Evolutionary conservation across 64 coral and sea anemone genomes (phyloP).

Genomic region (Hydrozoanthus tunicans): DNA sequence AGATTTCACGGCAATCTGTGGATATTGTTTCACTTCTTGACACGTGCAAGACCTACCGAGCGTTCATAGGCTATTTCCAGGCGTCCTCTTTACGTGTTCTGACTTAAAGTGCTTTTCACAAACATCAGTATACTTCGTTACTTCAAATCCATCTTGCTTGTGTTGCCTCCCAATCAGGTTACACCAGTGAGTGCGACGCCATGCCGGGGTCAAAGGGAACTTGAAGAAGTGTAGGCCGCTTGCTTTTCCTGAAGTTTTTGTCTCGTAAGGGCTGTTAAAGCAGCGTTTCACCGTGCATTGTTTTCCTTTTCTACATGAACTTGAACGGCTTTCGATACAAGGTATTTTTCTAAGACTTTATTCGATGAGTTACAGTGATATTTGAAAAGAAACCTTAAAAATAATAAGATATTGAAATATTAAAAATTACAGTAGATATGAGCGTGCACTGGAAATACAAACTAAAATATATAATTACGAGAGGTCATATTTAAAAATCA

Average conservation of each 20-base stretch:
- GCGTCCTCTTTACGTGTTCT: background rate
- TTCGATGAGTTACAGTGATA: background rate
- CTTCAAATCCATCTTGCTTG: constrained; percentile 22
- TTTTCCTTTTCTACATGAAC: constrained; percentile 20
- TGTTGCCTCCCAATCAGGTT: constrained; percentile 16
- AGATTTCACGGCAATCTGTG: constrained; percentile 7
- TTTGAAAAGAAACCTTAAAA: no score
- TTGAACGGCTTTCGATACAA: constrained; percentile 24
- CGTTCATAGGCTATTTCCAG: background rate
- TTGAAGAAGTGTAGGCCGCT: constrained; percentile 20
- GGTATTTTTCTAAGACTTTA: constrained; percentile 9
- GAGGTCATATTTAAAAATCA: no score
- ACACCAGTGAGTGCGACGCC: constrained; percentile 1
- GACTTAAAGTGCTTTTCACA: constrained; percentile 1
- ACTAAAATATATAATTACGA: no score
- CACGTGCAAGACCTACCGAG: constrained; percentile 13
- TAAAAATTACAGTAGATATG: no score
- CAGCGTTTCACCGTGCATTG: background rate
- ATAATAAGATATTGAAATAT: no score
- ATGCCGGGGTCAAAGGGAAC: background rate
- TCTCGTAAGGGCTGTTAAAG: background rate
- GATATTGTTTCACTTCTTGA: background rate
- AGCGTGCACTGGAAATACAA: no score
- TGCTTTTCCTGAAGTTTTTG: background rate
- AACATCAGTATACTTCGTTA: constrained; percentile 6